These are phyloP conservation scores for Xylocopa sonorina DNA, from an alignment of 1,140 invertebrate genomes.

Conservation along the genomic window DNA sequence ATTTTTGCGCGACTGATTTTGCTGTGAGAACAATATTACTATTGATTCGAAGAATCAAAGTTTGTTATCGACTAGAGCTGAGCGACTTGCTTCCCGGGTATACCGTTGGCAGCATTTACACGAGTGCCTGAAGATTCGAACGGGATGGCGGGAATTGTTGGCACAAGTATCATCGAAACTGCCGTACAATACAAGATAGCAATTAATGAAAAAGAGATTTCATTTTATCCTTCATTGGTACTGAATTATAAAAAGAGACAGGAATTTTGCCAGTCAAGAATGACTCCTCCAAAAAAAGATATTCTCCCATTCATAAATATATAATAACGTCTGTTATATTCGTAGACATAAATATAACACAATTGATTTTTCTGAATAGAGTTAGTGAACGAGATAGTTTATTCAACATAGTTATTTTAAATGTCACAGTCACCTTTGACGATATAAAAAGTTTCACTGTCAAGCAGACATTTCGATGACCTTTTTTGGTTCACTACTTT, in stretches of 20 bases:
- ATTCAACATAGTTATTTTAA: not conserved
- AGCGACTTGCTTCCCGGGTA: not conserved
- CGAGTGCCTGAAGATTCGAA: not conserved
- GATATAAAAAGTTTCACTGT: not conserved
- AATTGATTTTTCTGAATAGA: not conserved
- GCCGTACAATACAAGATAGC: not conserved
- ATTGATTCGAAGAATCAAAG: not conserved
- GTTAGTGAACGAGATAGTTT: not conserved
- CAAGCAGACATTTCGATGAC: too few species aligned
- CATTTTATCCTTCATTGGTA: too few species aligned
- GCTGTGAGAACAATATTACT: not conserved
- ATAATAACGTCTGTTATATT: too few species aligned
- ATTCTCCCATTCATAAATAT: too few species aligned
- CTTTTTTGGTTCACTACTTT: too few species aligned
- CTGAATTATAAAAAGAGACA: too few species aligned
- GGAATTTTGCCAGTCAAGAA: too few species aligned
- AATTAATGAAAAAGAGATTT: too few species aligned
- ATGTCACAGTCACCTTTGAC: not conserved
- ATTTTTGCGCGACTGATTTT: not conserved
- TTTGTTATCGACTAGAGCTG: conserved; percentile 21
- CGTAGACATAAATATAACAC: too few species aligned
- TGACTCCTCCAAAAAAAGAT: too few species aligned
- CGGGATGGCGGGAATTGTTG: not conserved
- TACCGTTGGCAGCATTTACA: conserved; percentile 33
- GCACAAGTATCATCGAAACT: not conserved